These are phyloP conservation scores for Hiodon alosoides DNA, from an alignment of 2,113 vertebrate genomes.

Conservation along the genomic window DNA sequence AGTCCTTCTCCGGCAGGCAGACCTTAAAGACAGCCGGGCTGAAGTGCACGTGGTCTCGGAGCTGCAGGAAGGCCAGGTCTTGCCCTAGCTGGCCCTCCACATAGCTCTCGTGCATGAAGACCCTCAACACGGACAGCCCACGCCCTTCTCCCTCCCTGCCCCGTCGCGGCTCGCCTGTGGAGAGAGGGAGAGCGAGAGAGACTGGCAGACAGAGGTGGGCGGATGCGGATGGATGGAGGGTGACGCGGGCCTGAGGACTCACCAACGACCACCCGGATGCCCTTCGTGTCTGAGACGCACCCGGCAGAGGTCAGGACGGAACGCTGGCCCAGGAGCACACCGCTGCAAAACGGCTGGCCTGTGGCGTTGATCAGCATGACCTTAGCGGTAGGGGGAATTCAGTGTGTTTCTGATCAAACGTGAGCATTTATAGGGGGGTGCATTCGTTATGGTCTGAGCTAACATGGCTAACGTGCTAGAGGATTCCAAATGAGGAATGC, in stretches of 20 bases:
- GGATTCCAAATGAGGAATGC: too few species aligned
- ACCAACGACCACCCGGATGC: constrained; percentile 55
- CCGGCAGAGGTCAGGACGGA: constrained; percentile 71
- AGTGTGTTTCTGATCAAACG: not conserved
- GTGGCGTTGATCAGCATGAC: constrained; percentile 56
- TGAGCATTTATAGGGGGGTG: too few species aligned
- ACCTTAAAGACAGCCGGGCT: constrained; percentile 54
- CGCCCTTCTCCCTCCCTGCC: not conserved
- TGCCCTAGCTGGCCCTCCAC: constrained; percentile 49
- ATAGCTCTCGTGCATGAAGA: constrained; percentile 60
- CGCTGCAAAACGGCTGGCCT: constrained; percentile 66
- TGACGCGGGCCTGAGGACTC: constrained; percentile 18
- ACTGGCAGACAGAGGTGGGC: not conserved
- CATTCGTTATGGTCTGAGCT: too few species aligned
- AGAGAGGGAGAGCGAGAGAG: not conserved
- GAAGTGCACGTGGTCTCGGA: constrained; percentile 53
- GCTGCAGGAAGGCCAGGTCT: constrained; percentile 67
- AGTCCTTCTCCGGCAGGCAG: constrained; percentile 78
- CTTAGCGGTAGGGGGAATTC: constrained; percentile 45
- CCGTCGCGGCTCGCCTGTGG: not conserved
- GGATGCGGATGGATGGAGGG: not conserved
- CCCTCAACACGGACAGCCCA: constrained; percentile 25
- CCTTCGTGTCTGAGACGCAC: constrained; percentile 54
- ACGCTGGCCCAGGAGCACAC: constrained; percentile 64
- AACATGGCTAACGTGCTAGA: too few species aligned